phyloP scores from a whole-genome alignment of 2,113 vertebrate genomes.

The Penelope pileata region DNA sequence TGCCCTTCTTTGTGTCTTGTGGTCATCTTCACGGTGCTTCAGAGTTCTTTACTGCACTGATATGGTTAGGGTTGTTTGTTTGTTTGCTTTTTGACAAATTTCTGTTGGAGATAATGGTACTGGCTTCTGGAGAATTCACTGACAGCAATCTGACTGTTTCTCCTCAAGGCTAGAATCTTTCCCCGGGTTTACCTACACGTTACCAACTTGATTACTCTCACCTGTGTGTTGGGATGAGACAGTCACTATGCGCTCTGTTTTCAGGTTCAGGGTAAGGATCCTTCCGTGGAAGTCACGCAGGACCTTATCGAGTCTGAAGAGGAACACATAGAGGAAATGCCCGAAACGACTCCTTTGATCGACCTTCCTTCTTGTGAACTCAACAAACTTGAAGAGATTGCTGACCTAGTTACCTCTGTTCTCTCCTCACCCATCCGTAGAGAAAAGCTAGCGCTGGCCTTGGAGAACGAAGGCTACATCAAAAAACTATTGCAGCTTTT shows the following conservation, averaged over 20 bases:
- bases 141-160: background rate
- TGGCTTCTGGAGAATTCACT: background rate
- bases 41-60: background rate
- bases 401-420: slow-evolving; percentile 96
- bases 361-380: slow-evolving; percentile 95
- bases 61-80: background rate
- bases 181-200: background rate
- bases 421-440: slow-evolving; percentile 96
- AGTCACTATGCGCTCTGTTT: background rate
- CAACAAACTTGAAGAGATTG: slow-evolving; percentile 95
- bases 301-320: slow-evolving; percentile 99
- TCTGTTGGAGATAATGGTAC: background rate
- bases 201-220: background rate
- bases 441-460: slow-evolving; percentile 94
- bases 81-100: background rate
- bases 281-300: slow-evolving; percentile 96
- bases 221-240: background rate
- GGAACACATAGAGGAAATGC: slow-evolving; percentile 96
- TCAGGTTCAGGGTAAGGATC: slow-evolving; percentile 98
- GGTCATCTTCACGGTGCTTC: background rate
- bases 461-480: slow-evolving; percentile 96
- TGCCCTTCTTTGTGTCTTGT: background rate
- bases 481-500: slow-evolving; percentile 97
- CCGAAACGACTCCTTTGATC: slow-evolving; percentile 92
- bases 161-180: background rate